phyloP scores from a whole-genome alignment of 1,140 invertebrate species.

The Sitobion miscanthi region DNA sequence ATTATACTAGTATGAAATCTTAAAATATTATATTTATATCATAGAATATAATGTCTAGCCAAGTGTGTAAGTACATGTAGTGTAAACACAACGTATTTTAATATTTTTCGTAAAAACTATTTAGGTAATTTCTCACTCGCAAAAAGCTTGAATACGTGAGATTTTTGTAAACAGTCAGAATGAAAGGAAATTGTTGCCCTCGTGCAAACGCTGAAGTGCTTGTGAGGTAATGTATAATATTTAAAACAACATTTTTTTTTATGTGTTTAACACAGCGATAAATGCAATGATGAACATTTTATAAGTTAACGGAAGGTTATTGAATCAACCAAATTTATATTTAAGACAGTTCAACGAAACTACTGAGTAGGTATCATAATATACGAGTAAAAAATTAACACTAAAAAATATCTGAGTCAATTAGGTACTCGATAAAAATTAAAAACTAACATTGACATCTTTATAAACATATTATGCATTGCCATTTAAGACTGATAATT shows the following conservation, averaged over 20 bases:
- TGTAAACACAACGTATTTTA: not conserved
- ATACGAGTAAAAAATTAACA: not conserved
- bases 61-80: not conserved
- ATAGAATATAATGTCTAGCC: not conserved
- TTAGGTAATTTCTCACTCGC: not conserved
- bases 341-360: not conserved
- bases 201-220: not conserved
- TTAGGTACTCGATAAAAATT: not conserved
- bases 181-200: not conserved
- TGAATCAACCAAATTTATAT: not conserved
- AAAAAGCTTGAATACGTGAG: not conserved
- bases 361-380: not conserved
- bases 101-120: not conserved
- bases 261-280: not conserved
- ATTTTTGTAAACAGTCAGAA: not conserved
- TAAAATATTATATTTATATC: not conserved
- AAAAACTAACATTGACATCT: not conserved
- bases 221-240: not conserved
- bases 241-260: not conserved
- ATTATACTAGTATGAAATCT: not conserved
- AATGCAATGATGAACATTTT: not conserved
- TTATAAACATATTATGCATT: not conserved
- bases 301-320: not conserved
- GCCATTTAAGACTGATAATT: not conserved
- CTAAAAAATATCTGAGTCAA: not conserved